Conservation (phyloP, 2,888 invertebrate species). For the Coleophora flavipennella region DNA sequence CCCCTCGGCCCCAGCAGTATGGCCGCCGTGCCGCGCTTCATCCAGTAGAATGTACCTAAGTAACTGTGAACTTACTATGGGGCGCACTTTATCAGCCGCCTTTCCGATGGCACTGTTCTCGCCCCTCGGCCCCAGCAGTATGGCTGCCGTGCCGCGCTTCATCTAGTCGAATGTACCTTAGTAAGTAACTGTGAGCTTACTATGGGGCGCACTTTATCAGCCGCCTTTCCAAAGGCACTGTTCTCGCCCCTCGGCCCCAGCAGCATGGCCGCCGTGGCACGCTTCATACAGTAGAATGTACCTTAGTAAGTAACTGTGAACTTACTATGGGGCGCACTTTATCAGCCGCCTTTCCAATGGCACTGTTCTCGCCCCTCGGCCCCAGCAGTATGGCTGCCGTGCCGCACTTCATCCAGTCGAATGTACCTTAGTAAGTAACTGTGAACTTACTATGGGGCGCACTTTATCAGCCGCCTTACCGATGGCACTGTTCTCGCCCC, state of each 20-base stretch:
- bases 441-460: slow-evolving; percentile 39
- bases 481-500: slow-evolving; percentile 53
- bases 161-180: slow-evolving; percentile 60
- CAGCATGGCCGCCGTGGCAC: slow-evolving; percentile 53
- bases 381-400: slow-evolving; percentile 59
- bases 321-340: no score
- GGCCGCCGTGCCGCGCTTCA: slow-evolving; percentile 49
- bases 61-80: no score
- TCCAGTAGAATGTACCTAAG: slow-evolving; percentile 58
- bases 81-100: slow-evolving; percentile 36
- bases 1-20: slow-evolving; percentile 59
- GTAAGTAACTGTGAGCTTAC: no score
- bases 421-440: no score
- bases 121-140: slow-evolving; percentile 57
- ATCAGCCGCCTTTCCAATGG: slow-evolving; percentile 47
- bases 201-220: slow-evolving; percentile 36
- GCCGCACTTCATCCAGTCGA: slow-evolving; percentile 52
- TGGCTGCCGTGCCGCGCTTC: slow-evolving; percentile 48
- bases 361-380: slow-evolving; percentile 52
- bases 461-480: slow-evolving; percentile 47
- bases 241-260: slow-evolving; percentile 60
- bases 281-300: slow-evolving; percentile 53
- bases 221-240: slow-evolving; percentile 49
- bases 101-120: slow-evolving; percentile 57
- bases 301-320: no score